phyloP scores from a whole-genome alignment of 2,888 invertebrate genomes.

The Synanthedon formicaeformis region DNA sequence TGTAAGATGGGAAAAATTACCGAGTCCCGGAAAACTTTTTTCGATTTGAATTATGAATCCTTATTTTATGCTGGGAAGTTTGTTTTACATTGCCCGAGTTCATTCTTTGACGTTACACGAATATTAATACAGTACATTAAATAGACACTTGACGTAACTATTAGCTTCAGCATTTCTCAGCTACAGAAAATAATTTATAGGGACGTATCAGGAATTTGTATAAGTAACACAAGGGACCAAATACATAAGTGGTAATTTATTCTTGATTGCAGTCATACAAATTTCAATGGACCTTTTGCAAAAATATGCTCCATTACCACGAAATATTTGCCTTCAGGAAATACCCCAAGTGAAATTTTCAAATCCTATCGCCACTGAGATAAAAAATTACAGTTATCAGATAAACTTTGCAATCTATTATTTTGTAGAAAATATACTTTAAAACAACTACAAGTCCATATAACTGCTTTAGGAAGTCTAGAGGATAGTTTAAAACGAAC shows the following conservation, averaged over 20 bases:
- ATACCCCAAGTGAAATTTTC: too few relatives aligned
- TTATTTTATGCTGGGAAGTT: constrained; percentile 65
- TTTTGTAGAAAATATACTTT: not conserved
- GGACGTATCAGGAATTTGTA: too few relatives aligned
- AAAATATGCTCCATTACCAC: not conserved
- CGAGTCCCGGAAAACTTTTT: constrained; percentile 59
- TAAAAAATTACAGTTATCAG: too few relatives aligned
- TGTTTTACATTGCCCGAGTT: constrained; percentile 50
- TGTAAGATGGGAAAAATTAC: constrained; percentile 69
- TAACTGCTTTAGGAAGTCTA: not conserved
- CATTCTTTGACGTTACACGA: constrained; percentile 44
- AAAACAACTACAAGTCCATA: not conserved
- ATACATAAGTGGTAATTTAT: too few relatives aligned
- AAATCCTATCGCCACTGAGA: too few relatives aligned
- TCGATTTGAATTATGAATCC: constrained; percentile 71
- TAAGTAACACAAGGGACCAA: too few relatives aligned
- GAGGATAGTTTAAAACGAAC: constrained; percentile 11
- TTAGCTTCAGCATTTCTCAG: too few relatives aligned
- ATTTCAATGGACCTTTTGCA: not conserved
- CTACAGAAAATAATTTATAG: too few relatives aligned
- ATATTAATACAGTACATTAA: constrained; percentile 44
- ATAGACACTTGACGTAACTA: constrained; percentile 11
- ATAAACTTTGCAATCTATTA: not conserved
- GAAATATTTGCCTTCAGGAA: too few relatives aligned
- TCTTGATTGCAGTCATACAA: too few relatives aligned